These are phyloP conservation scores for Porites divaricata DNA, from an alignment of 92 coral and sea anemone species.

Conservation along the genomic window DNA sequence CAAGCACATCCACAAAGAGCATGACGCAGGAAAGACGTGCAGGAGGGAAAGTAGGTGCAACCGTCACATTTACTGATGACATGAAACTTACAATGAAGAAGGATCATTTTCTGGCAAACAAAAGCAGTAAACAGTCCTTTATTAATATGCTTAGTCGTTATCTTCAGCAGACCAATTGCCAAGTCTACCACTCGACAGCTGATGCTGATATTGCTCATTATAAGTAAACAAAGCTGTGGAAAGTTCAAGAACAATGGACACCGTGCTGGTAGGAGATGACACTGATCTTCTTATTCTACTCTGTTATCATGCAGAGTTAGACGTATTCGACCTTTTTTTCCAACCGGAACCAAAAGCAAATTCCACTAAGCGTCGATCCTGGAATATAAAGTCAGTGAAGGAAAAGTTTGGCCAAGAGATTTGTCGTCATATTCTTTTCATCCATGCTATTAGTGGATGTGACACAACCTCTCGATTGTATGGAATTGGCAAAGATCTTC, in stretches of 20 bases:
- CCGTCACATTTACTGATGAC: constrained; percentile 33
- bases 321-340: constrained; percentile 32
- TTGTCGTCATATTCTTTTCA: constrained; percentile 24
- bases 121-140: constrained; percentile 49
- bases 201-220: constrained; percentile 52
- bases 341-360: constrained; percentile 52
- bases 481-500: constrained; percentile 57
- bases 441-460: constrained; percentile 57
- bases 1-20: constrained; percentile 9
- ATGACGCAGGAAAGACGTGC: constrained; percentile 49
- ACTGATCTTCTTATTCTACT: constrained; percentile 62
- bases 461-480: constrained; percentile 52
- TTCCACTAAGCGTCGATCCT: constrained; percentile 39
- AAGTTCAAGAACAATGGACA: constrained; percentile 27
- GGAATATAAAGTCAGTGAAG: constrained; percentile 53
- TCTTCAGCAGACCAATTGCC: constrained; percentile 21
- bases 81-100: constrained; percentile 56
- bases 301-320: constrained; percentile 29
- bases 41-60: constrained; percentile 33
- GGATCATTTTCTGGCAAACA: constrained; percentile 46
- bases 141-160: constrained; percentile 30
- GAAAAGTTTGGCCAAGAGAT: constrained; percentile 18
- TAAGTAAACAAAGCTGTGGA: constrained; percentile 55
- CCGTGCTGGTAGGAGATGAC: constrained; percentile 57
- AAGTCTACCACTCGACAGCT: constrained; percentile 42